phyloP scores from a whole-genome alignment of 2,888 invertebrate species.

The Limnephilus auricula region DNA sequence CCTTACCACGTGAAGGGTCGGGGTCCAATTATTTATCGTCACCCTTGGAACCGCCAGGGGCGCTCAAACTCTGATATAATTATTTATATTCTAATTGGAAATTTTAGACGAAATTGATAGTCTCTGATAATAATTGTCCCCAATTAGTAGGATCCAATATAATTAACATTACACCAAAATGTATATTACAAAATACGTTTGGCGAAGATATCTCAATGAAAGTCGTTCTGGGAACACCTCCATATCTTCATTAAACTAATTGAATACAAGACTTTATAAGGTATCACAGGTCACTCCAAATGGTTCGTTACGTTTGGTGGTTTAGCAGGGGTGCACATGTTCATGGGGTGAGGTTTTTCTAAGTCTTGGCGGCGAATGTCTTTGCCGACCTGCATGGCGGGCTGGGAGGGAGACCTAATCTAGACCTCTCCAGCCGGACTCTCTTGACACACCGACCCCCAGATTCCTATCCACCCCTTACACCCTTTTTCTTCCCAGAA shows the following conservation, averaged over 20 bases:
- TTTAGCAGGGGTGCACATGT: too few relatives aligned
- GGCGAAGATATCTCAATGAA: background rate
- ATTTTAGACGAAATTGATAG: background rate
- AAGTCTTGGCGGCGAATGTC: too few relatives aligned
- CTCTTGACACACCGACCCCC: too few relatives aligned
- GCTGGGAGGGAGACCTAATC: too few relatives aligned
- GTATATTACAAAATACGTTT: background rate
- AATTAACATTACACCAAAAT: background rate
- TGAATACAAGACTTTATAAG: too few relatives aligned
- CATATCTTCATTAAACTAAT: background rate
- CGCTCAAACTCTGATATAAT: background rate
- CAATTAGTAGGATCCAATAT: background rate
- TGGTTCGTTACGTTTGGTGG: too few relatives aligned
- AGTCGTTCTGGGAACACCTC: background rate
- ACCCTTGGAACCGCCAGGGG: background rate
- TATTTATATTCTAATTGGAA: background rate
- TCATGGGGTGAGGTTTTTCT: too few relatives aligned
- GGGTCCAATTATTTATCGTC: background rate
- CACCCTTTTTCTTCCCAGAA: too few relatives aligned
- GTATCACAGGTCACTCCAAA: too few relatives aligned
- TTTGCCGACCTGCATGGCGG: too few relatives aligned
- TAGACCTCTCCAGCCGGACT: too few relatives aligned
- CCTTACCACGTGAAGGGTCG: slow-evolving; percentile 5
- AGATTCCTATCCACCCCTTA: too few relatives aligned
- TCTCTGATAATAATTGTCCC: background rate